phyloP scores from a whole-genome alignment of 2,888 invertebrate species.

The Heliconius cydno region DNA sequence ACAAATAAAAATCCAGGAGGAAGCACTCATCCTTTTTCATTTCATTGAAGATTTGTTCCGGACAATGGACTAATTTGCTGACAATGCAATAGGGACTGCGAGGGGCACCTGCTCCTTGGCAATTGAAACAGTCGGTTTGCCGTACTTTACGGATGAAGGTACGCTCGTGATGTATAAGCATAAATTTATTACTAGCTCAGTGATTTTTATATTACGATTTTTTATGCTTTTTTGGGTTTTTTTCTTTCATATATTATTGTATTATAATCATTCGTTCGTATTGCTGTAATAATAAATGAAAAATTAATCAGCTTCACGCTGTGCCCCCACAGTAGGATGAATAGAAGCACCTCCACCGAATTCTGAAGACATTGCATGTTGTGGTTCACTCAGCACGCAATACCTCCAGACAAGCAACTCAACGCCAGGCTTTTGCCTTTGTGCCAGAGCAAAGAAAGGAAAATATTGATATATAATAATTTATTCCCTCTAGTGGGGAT shows the following conservation, averaged over 20 bases:
- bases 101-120: conserved; percentile 34
- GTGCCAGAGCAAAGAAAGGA: too few relatives aligned
- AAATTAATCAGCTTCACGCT: too few relatives aligned
- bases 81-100: conserved; percentile 33
- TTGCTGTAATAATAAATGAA: not conserved
- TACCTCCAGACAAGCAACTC: too few relatives aligned
- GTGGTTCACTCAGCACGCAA: too few relatives aligned
- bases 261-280: not conserved
- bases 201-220: not conserved
- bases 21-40: conserved; percentile 29
- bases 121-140: conserved; percentile 34
- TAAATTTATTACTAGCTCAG: conserved; percentile 6
- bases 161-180: conserved; percentile 16
- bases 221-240: not conserved
- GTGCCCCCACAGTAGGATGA: too few relatives aligned
- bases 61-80: conserved; percentile 38
- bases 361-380: too few relatives aligned
- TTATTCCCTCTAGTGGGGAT: too few relatives aligned
- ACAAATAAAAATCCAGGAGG: conserved; percentile 16
- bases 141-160: conserved; percentile 27
- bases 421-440: too few relatives aligned
- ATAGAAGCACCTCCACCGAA: too few relatives aligned
- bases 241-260: not conserved
- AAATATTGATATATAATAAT: too few relatives aligned
- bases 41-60: conserved; percentile 36